These are phyloP conservation scores for Oceanites oceanicus DNA, from an alignment of 2,113 vertebrate genomes.

Conservation along the genomic window DNA sequence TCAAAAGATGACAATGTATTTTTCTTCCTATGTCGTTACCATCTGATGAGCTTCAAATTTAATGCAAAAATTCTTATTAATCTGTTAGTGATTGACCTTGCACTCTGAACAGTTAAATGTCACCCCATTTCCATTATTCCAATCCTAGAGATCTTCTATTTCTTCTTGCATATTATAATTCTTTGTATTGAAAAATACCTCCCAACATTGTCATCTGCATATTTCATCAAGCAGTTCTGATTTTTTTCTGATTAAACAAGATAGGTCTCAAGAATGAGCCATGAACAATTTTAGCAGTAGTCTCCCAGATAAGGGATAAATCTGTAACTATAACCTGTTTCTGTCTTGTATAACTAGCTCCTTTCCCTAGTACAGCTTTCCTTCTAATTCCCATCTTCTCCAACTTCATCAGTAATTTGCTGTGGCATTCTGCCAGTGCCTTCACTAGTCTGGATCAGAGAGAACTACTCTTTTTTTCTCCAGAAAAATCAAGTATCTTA, in stretches of 20 bases:
- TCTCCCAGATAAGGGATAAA: neutral
- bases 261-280: neutral
- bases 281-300: neutral
- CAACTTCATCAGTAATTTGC: neutral
- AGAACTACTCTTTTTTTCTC: neutral
- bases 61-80: constrained; percentile 31
- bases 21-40: neutral
- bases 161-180: constrained; percentile 27
- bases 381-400: neutral
- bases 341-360: neutral
- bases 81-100: constrained; percentile 52
- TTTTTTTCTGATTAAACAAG: constrained; percentile 40
- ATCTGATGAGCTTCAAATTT: constrained; percentile 53
- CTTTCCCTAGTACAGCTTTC: neutral
- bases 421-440: neutral
- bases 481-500: neutral
- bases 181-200: constrained; percentile 27
- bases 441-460: neutral
- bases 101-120: constrained; percentile 32
- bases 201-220: constrained; percentile 30
- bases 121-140: constrained; percentile 23
- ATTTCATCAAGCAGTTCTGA: constrained; percentile 39
- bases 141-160: neutral
- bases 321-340: neutral
- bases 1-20: neutral